Evolutionary conservation across 2,888 invertebrate genomes (phyloP), one percentile per base, ranked within the genome.

Genomic region (Patella pellucida): DNA sequence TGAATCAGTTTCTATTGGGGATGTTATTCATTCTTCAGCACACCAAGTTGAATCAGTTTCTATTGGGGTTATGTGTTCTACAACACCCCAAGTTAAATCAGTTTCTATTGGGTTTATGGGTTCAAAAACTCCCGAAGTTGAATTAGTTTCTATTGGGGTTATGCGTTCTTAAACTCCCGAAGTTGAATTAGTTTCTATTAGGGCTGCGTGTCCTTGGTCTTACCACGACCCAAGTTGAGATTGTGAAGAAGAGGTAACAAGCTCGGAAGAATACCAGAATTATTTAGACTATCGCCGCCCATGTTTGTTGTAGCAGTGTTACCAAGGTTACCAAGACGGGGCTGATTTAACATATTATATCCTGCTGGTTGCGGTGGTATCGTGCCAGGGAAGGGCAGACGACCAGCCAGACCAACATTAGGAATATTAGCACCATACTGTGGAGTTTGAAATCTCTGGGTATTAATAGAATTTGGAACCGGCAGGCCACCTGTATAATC

Each of bases 231-330:
- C 27, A 79, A 51, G 52, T 73, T 76, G 14, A 79, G 69, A 56
- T 56, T 75, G 52, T 79, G 68, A 62, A 79, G 69, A 23, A 79
- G 68, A 2, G 78, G 78, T n/a, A 79, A 19, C 67, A 79, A 72
- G 31, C 75, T 74, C 11, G 78, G 76, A n/a, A 79, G 72, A 31
- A 79, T 56, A 4, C 70, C 72, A 52, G 75, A 14, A 12, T 73
- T 52, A 56, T 71, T 71, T 50, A 56, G 73, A 31, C n/a, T 69
- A 73, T 51, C 27, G 69, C 19, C 16, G 4, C 51, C 51, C 51
- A 16, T 19, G 15, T 23, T 68, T 54, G 41, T 12, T 27, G 72
- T 23, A 62, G 3, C 19, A n/a, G 23, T 27, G 71, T 52, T 9
- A 41, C 31, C n/a, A n/a, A n/a, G n/a, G 52, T 50, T 62, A 41